A percentile compares a stretch with the other conserved stretches of the same genome.
Conservation (phyloP, 2,113 vertebrate genomes). For the Xiphorhynchus elegans region DNA sequence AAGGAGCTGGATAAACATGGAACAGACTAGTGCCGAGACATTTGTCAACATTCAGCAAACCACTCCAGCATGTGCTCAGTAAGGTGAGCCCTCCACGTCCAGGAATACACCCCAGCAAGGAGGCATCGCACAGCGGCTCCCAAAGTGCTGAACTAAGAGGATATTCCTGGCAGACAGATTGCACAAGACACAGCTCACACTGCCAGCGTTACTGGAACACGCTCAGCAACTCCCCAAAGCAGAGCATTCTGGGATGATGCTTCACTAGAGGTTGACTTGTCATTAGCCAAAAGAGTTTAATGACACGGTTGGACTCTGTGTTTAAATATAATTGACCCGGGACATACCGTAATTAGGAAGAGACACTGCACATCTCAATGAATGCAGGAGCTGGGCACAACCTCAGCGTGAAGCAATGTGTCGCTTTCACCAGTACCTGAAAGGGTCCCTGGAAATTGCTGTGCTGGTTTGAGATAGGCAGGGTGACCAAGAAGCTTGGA, state of each 20-base stretch:
- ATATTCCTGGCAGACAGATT: conserved; percentile 48
- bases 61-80: neutral
- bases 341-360: conserved; percentile 38
- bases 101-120: neutral
- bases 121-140: neutral
- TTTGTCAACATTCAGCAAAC: neutral
- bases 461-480: neutral
- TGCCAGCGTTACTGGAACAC: conserved; percentile 37
- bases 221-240: neutral
- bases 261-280: neutral
- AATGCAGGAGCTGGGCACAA: neutral
- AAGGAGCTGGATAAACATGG: neutral
- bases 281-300: conserved; percentile 40
- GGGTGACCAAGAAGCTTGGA: neutral
- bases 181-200: conserved; percentile 6
- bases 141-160: neutral
- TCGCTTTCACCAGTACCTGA: conserved; percentile 10
- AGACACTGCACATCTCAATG: neutral
- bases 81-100: neutral
- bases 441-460: neutral
- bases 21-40: neutral
- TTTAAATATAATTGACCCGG: conserved; percentile 16
- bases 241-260: neutral
- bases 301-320: neutral
- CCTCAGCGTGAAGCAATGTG: neutral